Evolutionary conservation across 1,140 invertebrate species (phyloP).

Genomic region (Hyles euphorbiae): DNA sequence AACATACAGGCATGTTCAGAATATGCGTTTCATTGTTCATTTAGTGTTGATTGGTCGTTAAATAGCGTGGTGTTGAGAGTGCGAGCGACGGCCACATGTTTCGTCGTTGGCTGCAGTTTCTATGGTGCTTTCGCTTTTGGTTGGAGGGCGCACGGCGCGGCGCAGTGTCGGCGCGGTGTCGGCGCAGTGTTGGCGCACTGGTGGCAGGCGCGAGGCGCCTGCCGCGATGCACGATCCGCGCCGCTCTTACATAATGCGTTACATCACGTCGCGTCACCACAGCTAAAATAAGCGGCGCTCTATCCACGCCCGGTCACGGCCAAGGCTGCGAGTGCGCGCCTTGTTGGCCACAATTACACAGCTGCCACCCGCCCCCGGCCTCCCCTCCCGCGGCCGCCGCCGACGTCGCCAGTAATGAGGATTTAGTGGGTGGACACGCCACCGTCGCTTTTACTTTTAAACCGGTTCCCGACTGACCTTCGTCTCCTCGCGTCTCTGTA

Average conservation of each 20-base stretch:
- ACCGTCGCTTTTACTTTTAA: conserved; percentile 66
- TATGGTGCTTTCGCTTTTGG: conserved; percentile 63
- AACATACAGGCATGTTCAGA: no score
- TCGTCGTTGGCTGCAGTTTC: conserved; percentile 42
- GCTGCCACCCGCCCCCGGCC: conserved; percentile 23
- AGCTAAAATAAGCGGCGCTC: conserved; percentile 63
- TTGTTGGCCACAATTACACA: conserved; percentile 58
- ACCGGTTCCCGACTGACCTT: conserved; percentile 58
- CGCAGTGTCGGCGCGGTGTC: conserved; percentile 47
- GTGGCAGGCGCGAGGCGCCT: conserved; percentile 18
- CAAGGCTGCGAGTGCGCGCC: conserved; percentile 57
- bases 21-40: no score
- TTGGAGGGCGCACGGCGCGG: conserved; percentile 9
- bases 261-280: conserved; percentile 64
- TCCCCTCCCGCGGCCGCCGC: conserved; percentile 17
- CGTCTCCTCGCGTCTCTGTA: conserved; percentile 25
- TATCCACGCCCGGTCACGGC: conserved; percentile 65
- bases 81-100: no score
- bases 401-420: conserved; percentile 61
- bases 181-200: conserved; percentile 39
- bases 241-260: conserved; percentile 56
- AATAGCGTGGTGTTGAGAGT: no score
- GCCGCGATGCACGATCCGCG: conserved; percentile 48
- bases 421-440: conserved; percentile 66
- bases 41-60: no score